These are phyloP conservation scores for Xiphophorus couchianus DNA, from an alignment of 2,113 vertebrate genomes.

Conservation along the genomic window DNA sequence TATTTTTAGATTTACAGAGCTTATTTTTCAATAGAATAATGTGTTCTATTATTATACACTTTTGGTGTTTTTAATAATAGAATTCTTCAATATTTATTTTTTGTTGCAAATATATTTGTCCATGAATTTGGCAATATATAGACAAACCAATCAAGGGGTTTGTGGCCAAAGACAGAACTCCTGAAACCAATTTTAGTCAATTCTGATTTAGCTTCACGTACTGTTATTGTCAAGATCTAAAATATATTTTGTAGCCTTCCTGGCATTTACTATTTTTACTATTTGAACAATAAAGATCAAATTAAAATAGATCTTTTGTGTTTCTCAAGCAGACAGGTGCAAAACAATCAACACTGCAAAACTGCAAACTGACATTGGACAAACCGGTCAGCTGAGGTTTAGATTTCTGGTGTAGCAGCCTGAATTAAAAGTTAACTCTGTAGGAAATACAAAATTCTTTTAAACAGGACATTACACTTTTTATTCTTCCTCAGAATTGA, in stretches of 20 bases:
- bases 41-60: constrained; percentile 4
- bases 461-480: not conserved
- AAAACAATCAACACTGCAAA: no score
- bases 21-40: constrained; percentile 21
- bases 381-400: no score
- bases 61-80: constrained; percentile 25
- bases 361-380: no score
- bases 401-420: not conserved
- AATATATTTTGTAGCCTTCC: not conserved
- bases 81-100: constrained; percentile 18
- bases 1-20: not conserved
- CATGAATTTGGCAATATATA: no score
- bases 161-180: not conserved
- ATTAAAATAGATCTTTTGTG: not conserved
- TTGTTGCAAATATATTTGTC: constrained; percentile 21
- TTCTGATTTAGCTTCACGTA: no score
- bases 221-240: no score
- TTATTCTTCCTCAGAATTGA: not conserved
- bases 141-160: not conserved
- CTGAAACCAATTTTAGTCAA: not conserved
- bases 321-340: no score
- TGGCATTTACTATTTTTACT: not conserved
- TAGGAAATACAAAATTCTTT: not conserved
- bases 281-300: no score
- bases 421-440: not conserved